phyloP scores from a whole-genome alignment of 2,113 vertebrate species.

The Sceloporus undulatus region DNA sequence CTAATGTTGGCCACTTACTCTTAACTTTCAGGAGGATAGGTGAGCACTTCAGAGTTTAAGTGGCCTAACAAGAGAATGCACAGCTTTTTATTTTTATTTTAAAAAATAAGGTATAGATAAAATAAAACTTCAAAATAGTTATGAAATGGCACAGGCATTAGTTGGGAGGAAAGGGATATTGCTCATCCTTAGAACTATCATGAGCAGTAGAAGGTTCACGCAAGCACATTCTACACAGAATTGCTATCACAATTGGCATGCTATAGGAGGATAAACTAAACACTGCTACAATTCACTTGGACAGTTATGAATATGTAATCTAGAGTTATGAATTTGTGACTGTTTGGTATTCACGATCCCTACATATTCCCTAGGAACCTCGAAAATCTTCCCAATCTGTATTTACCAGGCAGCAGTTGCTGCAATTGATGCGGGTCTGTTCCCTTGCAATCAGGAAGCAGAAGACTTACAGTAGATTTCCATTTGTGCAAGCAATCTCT shows the following conservation, averaged over 20 bases:
- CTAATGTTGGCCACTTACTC: neutral
- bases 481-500: too few relatives aligned
- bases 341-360: too few relatives aligned
- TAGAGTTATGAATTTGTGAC: too few relatives aligned
- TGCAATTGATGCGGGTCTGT: too few relatives aligned
- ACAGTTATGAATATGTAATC: too few relatives aligned
- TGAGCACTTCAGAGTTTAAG: neutral
- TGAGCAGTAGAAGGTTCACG: neutral
- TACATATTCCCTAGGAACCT: too few relatives aligned
- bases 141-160: constrained; percentile 11
- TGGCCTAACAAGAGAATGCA: neutral
- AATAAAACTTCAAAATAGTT: constrained; percentile 15
- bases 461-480: too few relatives aligned
- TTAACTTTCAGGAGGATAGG: constrained; percentile 5
- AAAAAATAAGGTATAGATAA: neutral
- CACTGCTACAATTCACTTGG: neutral
- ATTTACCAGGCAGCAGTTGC: too few relatives aligned
- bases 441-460: too few relatives aligned
- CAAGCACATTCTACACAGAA: neutral
- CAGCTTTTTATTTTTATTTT: neutral
- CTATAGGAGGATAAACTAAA: constrained; percentile 13
- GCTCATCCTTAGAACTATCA: neutral
- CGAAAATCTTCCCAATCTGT: too few relatives aligned
- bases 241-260: neutral
- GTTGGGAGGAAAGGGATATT: neutral